Percentiles rank a stretch among this genome's conserved stretches.
Evolutionary conservation across 2,888 invertebrate species (phyloP).

Genomic region (Meliscaeva auricollis): DNA sequence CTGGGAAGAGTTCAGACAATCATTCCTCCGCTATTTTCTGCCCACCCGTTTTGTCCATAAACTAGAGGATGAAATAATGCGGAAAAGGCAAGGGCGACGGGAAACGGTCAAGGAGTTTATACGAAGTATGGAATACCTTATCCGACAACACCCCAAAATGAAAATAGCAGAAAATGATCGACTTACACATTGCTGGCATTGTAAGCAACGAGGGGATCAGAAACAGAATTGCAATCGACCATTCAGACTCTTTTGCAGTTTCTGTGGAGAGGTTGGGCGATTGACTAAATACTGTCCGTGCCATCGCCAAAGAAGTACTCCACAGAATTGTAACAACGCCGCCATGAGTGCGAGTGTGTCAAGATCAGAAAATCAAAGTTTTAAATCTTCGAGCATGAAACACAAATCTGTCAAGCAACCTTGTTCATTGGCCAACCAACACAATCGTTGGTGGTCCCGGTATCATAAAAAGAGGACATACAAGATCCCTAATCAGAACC

Average conservation of each 20-base stretch:
- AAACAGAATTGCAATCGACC: constrained; percentile 1
- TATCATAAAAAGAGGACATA: no score
- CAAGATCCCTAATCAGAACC: no score
- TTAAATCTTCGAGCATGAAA: no score
- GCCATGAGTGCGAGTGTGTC: no score
- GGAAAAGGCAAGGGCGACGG: not conserved
- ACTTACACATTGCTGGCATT: no score
- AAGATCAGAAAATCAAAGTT: no score
- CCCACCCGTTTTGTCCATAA: not conserved
- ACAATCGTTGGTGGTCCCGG: no score
- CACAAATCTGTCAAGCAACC: no score
- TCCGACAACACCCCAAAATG: not conserved
- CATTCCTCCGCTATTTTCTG: not conserved
- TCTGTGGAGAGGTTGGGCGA: not conserved
- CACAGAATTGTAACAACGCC: not conserved
- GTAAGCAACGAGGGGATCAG: not conserved
- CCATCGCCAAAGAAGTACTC: not conserved
- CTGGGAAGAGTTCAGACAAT: not conserved
- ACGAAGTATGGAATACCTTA: not conserved
- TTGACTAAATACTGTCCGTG: not conserved
- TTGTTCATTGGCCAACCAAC: no score
- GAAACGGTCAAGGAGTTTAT: not conserved
- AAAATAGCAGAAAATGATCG: not conserved
- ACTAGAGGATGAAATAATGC: not conserved
- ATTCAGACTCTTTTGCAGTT: constrained; percentile 11